Percentiles rank a stretch among this genome's conserved stretches.
phyloP scores from a whole-genome alignment of 1,140 invertebrate genomes.

The Pararge aegeria region DNA sequence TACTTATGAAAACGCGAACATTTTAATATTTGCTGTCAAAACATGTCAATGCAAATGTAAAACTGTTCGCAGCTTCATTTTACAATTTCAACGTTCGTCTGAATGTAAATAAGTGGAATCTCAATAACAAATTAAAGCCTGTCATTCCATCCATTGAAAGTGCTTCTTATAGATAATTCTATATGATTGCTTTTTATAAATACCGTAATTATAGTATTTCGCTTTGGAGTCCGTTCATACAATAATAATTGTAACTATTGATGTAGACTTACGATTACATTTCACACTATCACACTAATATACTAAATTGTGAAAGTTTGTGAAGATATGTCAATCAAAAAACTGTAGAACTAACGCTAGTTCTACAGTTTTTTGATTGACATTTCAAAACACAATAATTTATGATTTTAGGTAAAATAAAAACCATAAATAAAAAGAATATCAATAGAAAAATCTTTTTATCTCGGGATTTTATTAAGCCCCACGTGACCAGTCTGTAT shows the following conservation, averaged over 20 bases:
- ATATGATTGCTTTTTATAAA: conserved; percentile 14
- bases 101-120: conserved; percentile 1
- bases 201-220: conserved; percentile 16
- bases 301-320: too few species aligned
- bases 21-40: not conserved
- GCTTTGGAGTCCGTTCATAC: conserved; percentile 16
- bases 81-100: not conserved
- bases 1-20: not conserved
- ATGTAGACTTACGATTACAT: conserved; percentile 4
- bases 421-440: too few species aligned
- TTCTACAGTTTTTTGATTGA: too few species aligned
- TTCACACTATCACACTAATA: not conserved
- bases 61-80: not conserved
- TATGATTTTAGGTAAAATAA: too few species aligned
- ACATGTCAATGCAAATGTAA: not conserved
- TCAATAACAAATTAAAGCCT: conserved; percentile 9
- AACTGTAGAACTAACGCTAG: too few species aligned
- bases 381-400: too few species aligned
- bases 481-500: too few species aligned
- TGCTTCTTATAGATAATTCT: conserved; percentile 12
- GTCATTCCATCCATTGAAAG: conserved; percentile 9
- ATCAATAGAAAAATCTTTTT: too few species aligned
- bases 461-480: too few species aligned
- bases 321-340: too few species aligned
- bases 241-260: conserved; percentile 11